Percentiles rank a stretch among this genome's conserved stretches.
Conservation (phyloP, 2,888 invertebrate species). For the Yponomeuta sedellus region DNA sequence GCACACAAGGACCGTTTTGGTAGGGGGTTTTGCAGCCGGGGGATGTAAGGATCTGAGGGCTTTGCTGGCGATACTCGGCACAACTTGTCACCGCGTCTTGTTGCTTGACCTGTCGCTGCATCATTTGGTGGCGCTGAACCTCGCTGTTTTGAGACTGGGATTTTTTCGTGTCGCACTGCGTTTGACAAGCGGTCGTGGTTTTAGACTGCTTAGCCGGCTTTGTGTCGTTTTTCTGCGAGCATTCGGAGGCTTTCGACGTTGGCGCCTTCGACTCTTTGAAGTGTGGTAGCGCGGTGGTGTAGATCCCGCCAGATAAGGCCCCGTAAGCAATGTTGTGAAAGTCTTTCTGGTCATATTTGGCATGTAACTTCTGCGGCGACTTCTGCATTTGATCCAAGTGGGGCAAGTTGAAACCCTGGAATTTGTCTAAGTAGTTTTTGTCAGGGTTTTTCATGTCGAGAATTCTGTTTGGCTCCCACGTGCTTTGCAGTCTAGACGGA, state of each 20-base stretch:
- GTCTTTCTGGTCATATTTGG: constrained; percentile 69
- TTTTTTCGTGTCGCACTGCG: constrained; percentile 64
- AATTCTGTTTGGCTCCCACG: constrained; percentile 73
- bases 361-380: constrained; percentile 76
- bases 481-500: constrained; percentile 59
- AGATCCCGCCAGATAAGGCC: constrained; percentile 56
- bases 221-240: constrained; percentile 60
- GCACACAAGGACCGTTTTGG: constrained; percentile 55
- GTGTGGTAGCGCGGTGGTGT: constrained; percentile 57
- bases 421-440: constrained; percentile 78
- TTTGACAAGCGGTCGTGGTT: constrained; percentile 63
- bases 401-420: constrained; percentile 75
- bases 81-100: constrained; percentile 55
- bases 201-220: constrained; percentile 65
- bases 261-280: constrained; percentile 62
- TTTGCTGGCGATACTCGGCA: constrained; percentile 59
- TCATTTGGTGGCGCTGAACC: constrained; percentile 53
- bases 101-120: constrained; percentile 55
- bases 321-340: constrained; percentile 68
- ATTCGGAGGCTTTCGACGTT: constrained; percentile 54
- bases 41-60: constrained; percentile 54
- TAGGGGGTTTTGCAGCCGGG: constrained; percentile 55
- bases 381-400: constrained; percentile 78
- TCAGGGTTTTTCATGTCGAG: constrained; percentile 68
- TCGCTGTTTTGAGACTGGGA: constrained; percentile 38